Evolutionary conservation across 2,113 vertebrate genomes (phyloP).

Genomic region (Macrotus californicus): DNA sequence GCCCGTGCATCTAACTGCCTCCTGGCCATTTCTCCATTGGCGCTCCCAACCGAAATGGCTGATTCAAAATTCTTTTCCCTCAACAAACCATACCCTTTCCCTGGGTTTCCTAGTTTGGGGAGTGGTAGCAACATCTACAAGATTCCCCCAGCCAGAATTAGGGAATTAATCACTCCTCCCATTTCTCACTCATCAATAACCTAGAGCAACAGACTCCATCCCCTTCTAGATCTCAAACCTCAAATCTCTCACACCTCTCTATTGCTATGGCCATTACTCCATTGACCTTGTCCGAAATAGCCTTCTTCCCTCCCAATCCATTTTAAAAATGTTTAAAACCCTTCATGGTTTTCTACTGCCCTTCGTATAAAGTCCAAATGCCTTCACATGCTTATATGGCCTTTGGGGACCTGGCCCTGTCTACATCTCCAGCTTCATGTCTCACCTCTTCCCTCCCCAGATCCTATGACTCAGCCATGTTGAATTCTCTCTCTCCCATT

Average conservation of each 20-base stretch:
- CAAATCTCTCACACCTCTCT: neutral
- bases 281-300: neutral
- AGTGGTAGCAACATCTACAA: neutral
- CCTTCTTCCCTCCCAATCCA: neutral
- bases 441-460: neutral
- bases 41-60: neutral
- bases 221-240: neutral
- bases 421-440: neutral
- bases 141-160: neutral
- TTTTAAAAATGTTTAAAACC: conserved; percentile 14
- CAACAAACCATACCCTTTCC: neutral
- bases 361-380: neutral
- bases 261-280: neutral
- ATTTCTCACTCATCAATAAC: neutral
- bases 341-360: neutral
- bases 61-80: neutral
- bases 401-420: neutral
- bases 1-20: neutral
- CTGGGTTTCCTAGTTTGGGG: neutral
- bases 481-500: neutral
- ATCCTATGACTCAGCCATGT: neutral
- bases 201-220: neutral
- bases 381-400: neutral
- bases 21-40: neutral
- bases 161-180: neutral